Evolutionary conservation across 2,888 invertebrate genomes (phyloP), one percentile per base, ranked within the genome.

Genomic region (Acleris cristana): DNA sequence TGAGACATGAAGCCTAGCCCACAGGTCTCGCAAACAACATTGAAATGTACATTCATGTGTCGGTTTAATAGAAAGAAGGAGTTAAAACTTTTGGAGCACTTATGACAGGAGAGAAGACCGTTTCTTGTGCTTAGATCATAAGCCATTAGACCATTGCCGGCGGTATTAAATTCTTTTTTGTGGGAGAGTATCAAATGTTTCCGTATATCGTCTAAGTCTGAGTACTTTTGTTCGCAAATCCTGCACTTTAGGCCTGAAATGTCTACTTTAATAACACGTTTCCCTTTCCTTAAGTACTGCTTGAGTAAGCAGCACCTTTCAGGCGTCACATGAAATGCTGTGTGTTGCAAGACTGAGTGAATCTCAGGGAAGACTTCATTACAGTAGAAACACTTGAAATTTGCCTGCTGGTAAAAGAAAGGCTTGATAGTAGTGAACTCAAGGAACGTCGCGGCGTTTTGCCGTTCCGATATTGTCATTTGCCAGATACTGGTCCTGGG

Each of bases 301-400:
- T 90, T 90, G 0, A 92, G 71, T 21, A 92, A 71, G n/a, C 72
- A 75, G 2, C 76, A 71, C 72, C 87, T 81, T 40, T 89, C 90
- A 0, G 89, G 89, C 0, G 84, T 78, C 0, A 72, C 70, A 58
- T 91, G 91, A 23, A 77, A 76, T 0, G 77, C 71, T 0, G 86
- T 83, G 49, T 91, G 91, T 63, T 86, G 80, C 10, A 91, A 73
- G 0, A 89, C 88, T 0, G 86, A 80, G 30, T 87, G 81, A 6
- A 92, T 79, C 76, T 92, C 92, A 0, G 92, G 88, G 55, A 88
- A 92, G 0, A 90, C 78, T 76, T 89, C 84, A 14, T 85, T 81
- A 76, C 92, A 92, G 70, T 90, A 92, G 72, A 92, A 92, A 69
- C 92, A 92, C 75, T 91, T 92, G 72, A 89, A 92, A 76, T 88